Percentiles rank a stretch among this genome's conserved stretches.
phyloP scores from a whole-genome alignment of 2,888 invertebrate genomes.

The Dusona sp. region DNA sequence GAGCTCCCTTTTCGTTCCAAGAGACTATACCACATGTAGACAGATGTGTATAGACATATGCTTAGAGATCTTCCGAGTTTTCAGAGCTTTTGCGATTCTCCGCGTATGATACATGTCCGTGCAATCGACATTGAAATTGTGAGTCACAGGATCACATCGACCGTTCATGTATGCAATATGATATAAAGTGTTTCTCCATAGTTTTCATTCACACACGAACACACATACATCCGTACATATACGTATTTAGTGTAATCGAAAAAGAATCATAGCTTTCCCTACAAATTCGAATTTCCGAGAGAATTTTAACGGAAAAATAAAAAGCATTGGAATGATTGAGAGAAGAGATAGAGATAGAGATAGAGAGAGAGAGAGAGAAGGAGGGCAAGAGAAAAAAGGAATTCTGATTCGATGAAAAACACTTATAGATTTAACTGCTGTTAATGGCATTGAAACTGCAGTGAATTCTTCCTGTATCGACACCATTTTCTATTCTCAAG shows the following conservation, averaged over 20 bases:
- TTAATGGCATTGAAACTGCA: background rate
- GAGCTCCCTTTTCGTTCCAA: conserved; percentile 38
- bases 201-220: background rate
- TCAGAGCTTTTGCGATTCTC: conserved; percentile 43
- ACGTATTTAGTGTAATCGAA: conserved; percentile 69
- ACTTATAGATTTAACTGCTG: background rate
- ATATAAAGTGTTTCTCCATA: background rate
- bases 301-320: background rate
- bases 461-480: background rate
- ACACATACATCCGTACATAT: background rate
- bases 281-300: conserved; percentile 1
- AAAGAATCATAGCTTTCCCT: conserved; percentile 72
- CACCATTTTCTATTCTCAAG: background rate
- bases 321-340: background rate
- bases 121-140: conserved; percentile 73
- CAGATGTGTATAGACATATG: conserved; percentile 4
- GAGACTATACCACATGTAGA: conserved; percentile 8
- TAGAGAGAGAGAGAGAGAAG: background rate
- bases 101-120: conserved; percentile 36
- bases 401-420: background rate
- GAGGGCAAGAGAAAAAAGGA: background rate
- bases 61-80: conserved; percentile 17
- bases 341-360: background rate
- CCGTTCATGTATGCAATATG: conserved; percentile 11
- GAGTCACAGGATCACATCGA: conserved; percentile 67